Conservation (phyloP, 2,797 vertebrate genomes). For the Bucorvus abyssinicus region DNA sequence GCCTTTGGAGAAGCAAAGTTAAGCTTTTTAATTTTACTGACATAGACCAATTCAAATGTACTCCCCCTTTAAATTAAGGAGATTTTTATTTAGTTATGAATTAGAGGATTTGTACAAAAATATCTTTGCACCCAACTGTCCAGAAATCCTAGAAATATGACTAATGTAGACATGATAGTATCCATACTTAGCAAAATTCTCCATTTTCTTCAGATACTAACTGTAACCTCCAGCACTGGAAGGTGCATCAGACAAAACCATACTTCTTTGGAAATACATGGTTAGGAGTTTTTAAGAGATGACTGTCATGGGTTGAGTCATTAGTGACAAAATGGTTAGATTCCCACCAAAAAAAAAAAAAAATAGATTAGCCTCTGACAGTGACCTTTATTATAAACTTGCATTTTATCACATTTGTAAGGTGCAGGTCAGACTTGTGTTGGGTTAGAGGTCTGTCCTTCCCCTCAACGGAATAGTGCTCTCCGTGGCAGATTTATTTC, state of each 20-base stretch:
- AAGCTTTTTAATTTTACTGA: background rate
- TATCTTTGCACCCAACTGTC: background rate
- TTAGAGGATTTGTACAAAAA: background rate
- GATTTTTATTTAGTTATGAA: background rate
- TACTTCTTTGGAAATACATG: conserved; percentile 61
- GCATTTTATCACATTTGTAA: conserved; percentile 79
- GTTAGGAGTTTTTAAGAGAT: conserved; percentile 72
- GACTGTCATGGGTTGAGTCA: conserved; percentile 78
- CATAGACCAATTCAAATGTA: background rate
- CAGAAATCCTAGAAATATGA: background rate
- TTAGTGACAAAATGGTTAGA: conserved; percentile 82
- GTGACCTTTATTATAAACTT: conserved; percentile 87
- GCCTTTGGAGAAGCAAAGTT: background rate
- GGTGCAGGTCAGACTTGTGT: conserved; percentile 1
- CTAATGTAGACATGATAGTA: background rate
- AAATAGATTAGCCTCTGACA: conserved; percentile 80
- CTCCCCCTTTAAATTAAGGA: background rate
- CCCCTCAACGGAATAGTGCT: background rate
- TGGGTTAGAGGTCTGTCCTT: conserved; percentile 10
- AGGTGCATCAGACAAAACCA: conserved; percentile 40
- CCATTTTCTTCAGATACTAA: conserved; percentile 33
- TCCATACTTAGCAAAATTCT: background rate
- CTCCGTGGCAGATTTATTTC: background rate
- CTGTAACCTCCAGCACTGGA: conserved; percentile 61
- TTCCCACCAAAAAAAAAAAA: conserved; percentile 62